Evolutionary conservation across 2,797 vertebrate genomes (phyloP).

Genomic region (Lophotriccus pileatus): DNA sequence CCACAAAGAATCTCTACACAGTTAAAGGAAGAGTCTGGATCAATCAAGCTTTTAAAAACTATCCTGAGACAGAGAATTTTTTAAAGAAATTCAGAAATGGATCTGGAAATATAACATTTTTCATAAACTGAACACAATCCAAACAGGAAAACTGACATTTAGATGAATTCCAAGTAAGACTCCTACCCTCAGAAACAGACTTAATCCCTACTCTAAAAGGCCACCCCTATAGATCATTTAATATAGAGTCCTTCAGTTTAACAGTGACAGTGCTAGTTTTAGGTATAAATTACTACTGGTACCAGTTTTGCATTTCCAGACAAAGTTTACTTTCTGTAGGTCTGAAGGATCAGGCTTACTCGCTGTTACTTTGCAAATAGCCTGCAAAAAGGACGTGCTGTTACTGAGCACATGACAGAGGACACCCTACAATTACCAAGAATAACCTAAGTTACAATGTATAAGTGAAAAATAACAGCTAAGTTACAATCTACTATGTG

Average conservation of each 20-base stretch:
- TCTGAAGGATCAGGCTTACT: background rate
- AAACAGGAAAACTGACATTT: background rate
- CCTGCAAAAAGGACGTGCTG: background rate
- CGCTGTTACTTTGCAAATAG: background rate
- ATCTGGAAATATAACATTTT: background rate
- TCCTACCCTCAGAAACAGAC: background rate
- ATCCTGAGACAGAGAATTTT: background rate
- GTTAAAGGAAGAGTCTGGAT: background rate
- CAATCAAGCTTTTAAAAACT: background rate
- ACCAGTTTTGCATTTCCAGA: background rate
- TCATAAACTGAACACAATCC: background rate
- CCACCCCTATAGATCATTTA: background rate
- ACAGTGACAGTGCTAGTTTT: background rate
- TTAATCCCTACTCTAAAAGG: background rate
- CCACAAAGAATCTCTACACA: background rate
- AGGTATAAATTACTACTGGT: background rate
- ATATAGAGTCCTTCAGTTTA: background rate
- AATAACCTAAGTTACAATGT: background rate
- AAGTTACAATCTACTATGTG: background rate
- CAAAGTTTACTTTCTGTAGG: background rate
- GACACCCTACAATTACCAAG: background rate
- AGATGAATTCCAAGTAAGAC: background rate
- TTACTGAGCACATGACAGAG: background rate
- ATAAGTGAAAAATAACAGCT: background rate
- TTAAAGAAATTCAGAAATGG: background rate